These are phyloP conservation scores for Drosophila parabipectinata DNA, from an alignment of 1,140 invertebrate species.

Conservation along the genomic window DNA sequence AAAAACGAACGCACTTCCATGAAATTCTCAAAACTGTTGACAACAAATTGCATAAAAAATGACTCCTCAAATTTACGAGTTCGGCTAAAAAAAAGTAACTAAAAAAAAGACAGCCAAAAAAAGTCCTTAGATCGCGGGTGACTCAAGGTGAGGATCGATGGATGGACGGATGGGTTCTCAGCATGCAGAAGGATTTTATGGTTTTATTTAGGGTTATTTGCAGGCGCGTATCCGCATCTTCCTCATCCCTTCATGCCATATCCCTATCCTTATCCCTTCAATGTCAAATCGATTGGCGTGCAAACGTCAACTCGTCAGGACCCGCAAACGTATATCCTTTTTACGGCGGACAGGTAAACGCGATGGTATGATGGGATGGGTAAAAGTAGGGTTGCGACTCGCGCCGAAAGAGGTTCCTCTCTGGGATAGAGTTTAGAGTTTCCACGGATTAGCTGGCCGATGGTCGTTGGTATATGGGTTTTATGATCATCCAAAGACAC, in stretches of 20 bases:
- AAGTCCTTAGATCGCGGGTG: conserved; percentile 25
- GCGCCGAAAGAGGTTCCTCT: conserved; percentile 77
- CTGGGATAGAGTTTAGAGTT: conserved; percentile 75
- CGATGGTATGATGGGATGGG: conserved; percentile 9
- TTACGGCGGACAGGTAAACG: conserved; percentile 24
- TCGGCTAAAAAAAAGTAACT: conserved; percentile 52
- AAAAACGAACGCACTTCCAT: conserved; percentile 73
- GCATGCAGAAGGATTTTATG: conserved; percentile 83
- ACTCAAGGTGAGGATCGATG: conserved; percentile 55
- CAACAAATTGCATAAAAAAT: conserved; percentile 83
- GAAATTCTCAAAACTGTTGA: conserved; percentile 43
- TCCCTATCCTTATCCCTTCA: conserved; percentile 43
- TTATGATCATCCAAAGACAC: conserved; percentile 59
- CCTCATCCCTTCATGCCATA: conserved; percentile 5
- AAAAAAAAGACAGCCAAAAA: conserved; percentile 34
- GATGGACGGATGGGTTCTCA: conserved; percentile 51
- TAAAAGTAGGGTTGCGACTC: conserved; percentile 59
- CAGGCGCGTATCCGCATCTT: conserved; percentile 7
- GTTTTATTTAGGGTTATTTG: conserved; percentile 83
- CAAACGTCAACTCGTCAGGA: conserved; percentile 69
- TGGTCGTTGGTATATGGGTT: conserved; percentile 20
- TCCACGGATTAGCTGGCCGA: conserved; percentile 70
- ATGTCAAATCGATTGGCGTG: conserved; percentile 81
- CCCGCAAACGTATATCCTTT: conserved; percentile 3
- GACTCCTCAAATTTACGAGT: conserved; percentile 68